A percentile compares a stretch with the other conserved stretches of the same genome.
Conservation (phyloP, 2,888 invertebrate species). For the Thymelicus sylvestris region DNA sequence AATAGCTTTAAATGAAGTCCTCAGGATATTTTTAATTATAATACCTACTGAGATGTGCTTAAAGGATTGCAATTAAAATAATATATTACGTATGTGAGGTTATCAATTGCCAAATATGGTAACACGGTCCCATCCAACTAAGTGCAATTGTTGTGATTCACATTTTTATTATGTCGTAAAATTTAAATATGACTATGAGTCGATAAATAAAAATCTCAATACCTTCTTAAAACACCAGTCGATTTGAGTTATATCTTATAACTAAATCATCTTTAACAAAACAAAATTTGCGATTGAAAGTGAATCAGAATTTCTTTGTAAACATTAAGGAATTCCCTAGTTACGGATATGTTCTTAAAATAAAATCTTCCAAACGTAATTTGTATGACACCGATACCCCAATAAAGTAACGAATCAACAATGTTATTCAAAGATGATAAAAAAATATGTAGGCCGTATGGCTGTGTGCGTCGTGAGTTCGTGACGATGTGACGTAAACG, state of each 20-base stretch:
- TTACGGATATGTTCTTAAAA: conserved; percentile 17
- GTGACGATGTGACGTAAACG: conserved; percentile 50
- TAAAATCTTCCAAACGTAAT: conserved; percentile 46
- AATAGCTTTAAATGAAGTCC: not conserved
- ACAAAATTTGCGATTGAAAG: not conserved
- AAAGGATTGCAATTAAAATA: conserved; percentile 17
- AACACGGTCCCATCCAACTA: conserved; percentile 2
- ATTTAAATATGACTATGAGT: conserved; percentile 11
- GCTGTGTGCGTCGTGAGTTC: conserved; percentile 60
- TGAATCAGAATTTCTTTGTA: not conserved
- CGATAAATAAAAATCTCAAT: not conserved
- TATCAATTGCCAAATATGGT: conserved; percentile 18
- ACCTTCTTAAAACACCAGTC: not conserved
- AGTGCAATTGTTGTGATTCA: conserved; percentile 24
- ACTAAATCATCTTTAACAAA: no score
- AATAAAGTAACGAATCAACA: conserved; percentile 68
- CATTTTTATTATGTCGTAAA: conserved; percentile 11
- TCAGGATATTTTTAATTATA: not conserved
- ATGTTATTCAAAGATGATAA: conserved; percentile 67
- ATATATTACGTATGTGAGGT: conserved; percentile 1
- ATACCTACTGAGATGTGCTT: conserved; percentile 5
- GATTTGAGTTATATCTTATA: no score
- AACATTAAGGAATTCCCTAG: conserved; percentile 12
- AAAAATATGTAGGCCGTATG: conserved; percentile 65
- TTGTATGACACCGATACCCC: conserved; percentile 69